These are phyloP conservation scores for Lepidocolaptes lacrymiger DNA, from an alignment of 2,797 vertebrate genomes.

Conservation along the genomic window DNA sequence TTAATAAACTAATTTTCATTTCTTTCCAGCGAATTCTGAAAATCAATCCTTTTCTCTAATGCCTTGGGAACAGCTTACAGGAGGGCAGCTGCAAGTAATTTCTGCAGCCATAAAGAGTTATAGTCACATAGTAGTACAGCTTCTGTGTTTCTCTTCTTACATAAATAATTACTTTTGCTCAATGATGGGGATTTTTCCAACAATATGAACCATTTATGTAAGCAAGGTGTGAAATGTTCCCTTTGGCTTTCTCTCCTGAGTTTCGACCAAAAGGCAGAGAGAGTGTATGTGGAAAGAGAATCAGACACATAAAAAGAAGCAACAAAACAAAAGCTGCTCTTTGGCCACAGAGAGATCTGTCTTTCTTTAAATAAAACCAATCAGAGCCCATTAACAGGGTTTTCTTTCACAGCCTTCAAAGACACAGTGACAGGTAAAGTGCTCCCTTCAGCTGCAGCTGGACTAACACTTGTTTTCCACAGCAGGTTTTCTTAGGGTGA, in stretches of 20 bases:
- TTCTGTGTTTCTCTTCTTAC: not conserved
- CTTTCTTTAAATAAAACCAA: not conserved
- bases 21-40: slow-evolving; percentile 48
- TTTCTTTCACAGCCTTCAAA: not conserved
- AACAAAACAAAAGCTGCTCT: not conserved
- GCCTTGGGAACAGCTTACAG: not conserved
- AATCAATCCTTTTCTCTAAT: slow-evolving; percentile 48
- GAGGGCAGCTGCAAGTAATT: not conserved
- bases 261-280: not conserved
- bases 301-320: not conserved
- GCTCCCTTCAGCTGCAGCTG: not conserved
- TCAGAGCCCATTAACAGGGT: not conserved
- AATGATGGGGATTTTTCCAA: not conserved
- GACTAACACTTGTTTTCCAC: not conserved
- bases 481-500: not conserved
- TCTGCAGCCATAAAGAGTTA: not conserved
- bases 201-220: not conserved
- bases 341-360: not conserved
- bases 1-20: slow-evolving; percentile 49
- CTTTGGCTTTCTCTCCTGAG: not conserved
- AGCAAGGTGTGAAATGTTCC: not conserved
- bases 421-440: not conserved
- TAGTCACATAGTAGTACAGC: not conserved
- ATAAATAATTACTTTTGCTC: not conserved
- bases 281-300: not conserved